Evolutionary conservation across 2,113 vertebrate genomes (phyloP).

Genomic region (Misgurnus anguillicaudatus): DNA sequence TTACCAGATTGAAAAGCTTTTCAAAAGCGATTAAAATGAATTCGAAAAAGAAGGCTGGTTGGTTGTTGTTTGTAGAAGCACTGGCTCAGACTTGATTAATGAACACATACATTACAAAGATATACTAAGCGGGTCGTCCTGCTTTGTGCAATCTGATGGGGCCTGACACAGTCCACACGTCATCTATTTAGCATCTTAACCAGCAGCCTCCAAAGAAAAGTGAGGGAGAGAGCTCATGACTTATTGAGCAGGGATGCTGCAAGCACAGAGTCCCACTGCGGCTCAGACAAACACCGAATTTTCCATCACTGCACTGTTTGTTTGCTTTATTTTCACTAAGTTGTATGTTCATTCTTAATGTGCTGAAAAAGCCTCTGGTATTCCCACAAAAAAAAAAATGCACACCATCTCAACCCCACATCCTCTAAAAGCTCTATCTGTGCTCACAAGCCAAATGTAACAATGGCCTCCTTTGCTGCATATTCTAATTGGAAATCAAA

Average conservation of each 20-base stretch:
- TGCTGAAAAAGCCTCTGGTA: slow-evolving; percentile 48
- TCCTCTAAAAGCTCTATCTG: slow-evolving; percentile 12
- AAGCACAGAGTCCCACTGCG: slow-evolving; percentile 52
- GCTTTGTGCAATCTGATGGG: slow-evolving; percentile 57
- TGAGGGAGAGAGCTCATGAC: slow-evolving; percentile 58
- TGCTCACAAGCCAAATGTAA: slow-evolving; percentile 21
- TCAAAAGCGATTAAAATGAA: slow-evolving; percentile 69
- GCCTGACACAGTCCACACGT: slow-evolving; percentile 53
- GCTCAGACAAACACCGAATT: slow-evolving; percentile 58
- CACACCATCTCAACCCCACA: slow-evolving; percentile 16
- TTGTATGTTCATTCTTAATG: slow-evolving; percentile 49
- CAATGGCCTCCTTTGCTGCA: slow-evolving; percentile 2
- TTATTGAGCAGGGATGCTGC: slow-evolving; percentile 59
- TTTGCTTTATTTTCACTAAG: slow-evolving; percentile 51
- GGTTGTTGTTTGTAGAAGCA: slow-evolving; percentile 25
- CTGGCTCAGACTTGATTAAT: slow-evolving; percentile 41
- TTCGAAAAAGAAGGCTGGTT: slow-evolving; percentile 61
- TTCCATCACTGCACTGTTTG: slow-evolving; percentile 58
- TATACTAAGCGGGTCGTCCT: slow-evolving; percentile 58
- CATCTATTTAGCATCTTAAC: slow-evolving; percentile 64
- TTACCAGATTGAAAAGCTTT: slow-evolving; percentile 74
- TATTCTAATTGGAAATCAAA: slow-evolving; percentile 33
- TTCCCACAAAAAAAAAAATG: slow-evolving; percentile 30
- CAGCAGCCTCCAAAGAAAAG: slow-evolving; percentile 48
- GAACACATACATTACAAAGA: slow-evolving; percentile 44